These are phyloP conservation scores for Megaleporinus macrocephalus DNA, from an alignment of 2,113 vertebrate species.

Conservation along the genomic window DNA sequence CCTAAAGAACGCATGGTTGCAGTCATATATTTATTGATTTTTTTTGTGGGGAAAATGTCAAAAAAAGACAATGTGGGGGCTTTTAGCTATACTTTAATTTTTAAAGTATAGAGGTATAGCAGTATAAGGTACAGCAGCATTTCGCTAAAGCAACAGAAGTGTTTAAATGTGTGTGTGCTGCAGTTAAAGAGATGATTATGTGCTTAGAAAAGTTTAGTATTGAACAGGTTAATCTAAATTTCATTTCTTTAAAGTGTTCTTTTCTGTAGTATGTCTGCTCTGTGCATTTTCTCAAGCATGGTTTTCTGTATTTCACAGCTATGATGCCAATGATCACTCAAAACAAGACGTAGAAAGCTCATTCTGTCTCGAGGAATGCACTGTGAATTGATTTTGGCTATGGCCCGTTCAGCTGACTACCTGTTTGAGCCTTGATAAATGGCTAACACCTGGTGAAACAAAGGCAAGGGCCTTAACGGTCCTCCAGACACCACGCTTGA, in stretches of 20 bases:
- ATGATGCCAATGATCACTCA: neutral
- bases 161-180: neutral
- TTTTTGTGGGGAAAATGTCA: neutral
- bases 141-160: neutral
- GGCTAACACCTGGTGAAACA: slow-evolving; percentile 53
- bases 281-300: slow-evolving; percentile 16
- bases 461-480: slow-evolving; percentile 39
- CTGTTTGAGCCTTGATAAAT: slow-evolving; percentile 25
- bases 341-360: neutral
- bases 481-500: slow-evolving; percentile 35
- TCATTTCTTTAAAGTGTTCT: no score
- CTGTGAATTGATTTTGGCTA: neutral
- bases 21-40: neutral
- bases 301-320: neutral
- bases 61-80: no score
- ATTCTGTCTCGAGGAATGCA: neutral
- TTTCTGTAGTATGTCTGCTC: no score
- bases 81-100: neutral
- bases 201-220: slow-evolving; percentile 14
- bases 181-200: slow-evolving; percentile 20
- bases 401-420: neutral
- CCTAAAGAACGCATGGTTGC: neutral
- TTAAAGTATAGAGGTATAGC: neutral
- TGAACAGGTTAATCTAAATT: no score
- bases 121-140: neutral